Evolutionary conservation across 1,140 invertebrate species (phyloP).

Genomic region (Palaemon carinicauda): DNA sequence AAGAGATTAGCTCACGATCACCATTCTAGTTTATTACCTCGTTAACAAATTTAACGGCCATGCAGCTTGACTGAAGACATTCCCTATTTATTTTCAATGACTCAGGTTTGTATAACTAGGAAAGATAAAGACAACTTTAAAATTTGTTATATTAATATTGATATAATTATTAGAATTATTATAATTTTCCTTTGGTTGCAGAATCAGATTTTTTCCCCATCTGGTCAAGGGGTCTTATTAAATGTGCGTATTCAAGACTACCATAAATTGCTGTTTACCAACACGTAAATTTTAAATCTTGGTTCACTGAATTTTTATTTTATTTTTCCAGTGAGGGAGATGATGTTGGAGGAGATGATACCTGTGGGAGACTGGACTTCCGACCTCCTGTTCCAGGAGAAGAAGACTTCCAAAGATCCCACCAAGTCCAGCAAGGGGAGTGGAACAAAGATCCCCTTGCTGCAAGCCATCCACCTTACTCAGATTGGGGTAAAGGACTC

Average conservation of each 20-base stretch:
- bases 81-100: too few species aligned
- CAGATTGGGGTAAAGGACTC: neutral
- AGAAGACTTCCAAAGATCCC: conserved; percentile 12
- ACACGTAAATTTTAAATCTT: neutral
- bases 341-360: conserved; percentile 30
- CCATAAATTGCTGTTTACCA: neutral
- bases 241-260: neutral
- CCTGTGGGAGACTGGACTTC: conserved; percentile 10
- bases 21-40: too few species aligned
- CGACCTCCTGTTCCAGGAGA: conserved; percentile 39
- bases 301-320: neutral
- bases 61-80: too few species aligned
- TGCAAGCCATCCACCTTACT: neutral
- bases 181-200: neutral
- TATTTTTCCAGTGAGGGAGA: conserved; percentile 2
- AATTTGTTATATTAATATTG: neutral
- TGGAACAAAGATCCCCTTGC: neutral
- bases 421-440: neutral
- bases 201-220: neutral
- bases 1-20: too few species aligned
- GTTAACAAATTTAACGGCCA: too few species aligned
- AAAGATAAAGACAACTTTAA: too few species aligned
- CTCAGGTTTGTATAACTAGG: too few species aligned
- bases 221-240: neutral
- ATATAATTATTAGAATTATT: neutral